Evolutionary conservation across 92 coral and sea anemone species (phyloP).

Genomic region (Porites lobata): DNA sequence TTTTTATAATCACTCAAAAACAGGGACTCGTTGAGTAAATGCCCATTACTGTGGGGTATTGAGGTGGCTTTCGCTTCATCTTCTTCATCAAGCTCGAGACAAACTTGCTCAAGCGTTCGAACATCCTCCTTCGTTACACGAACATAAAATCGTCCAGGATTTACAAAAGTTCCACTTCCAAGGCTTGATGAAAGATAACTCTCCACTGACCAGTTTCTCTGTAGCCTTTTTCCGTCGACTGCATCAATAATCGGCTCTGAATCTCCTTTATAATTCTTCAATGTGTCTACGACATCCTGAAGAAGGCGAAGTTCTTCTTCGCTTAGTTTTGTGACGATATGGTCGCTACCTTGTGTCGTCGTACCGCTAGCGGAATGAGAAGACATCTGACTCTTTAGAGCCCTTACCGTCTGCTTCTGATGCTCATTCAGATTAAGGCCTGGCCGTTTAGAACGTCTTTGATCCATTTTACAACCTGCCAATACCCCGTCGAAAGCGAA

Average conservation of each 20-base stretch:
- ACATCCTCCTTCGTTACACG: constrained; percentile 62
- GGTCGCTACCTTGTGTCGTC: background rate
- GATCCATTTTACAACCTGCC: constrained; percentile 16
- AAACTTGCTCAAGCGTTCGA: constrained; percentile 29
- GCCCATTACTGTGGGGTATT: background rate
- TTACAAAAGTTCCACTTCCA: constrained; percentile 47
- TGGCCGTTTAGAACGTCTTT: background rate
- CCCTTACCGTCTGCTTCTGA: constrained; percentile 35
- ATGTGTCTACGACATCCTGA: constrained; percentile 40
- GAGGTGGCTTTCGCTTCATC: background rate
- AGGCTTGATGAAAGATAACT: constrained; percentile 23
- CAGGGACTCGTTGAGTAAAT: background rate
- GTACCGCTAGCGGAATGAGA: constrained; percentile 11
- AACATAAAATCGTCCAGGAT: constrained; percentile 81
- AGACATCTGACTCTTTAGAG: constrained; percentile 36
- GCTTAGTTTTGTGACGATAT: constrained; percentile 26
- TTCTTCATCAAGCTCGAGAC: constrained; percentile 41
- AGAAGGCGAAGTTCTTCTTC: constrained; percentile 46
- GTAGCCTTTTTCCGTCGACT: constrained; percentile 16
- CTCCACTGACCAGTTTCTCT: constrained; percentile 34
- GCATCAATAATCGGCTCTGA: constrained; percentile 5
- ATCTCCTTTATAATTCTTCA: constrained; percentile 2
- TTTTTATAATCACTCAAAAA: background rate
- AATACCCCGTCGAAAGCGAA: no score
- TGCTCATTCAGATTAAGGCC: constrained; percentile 19